These are phyloP conservation scores for Chirona hameri DNA, from an alignment of 2,888 invertebrate species.

Conservation along the genomic window DNA sequence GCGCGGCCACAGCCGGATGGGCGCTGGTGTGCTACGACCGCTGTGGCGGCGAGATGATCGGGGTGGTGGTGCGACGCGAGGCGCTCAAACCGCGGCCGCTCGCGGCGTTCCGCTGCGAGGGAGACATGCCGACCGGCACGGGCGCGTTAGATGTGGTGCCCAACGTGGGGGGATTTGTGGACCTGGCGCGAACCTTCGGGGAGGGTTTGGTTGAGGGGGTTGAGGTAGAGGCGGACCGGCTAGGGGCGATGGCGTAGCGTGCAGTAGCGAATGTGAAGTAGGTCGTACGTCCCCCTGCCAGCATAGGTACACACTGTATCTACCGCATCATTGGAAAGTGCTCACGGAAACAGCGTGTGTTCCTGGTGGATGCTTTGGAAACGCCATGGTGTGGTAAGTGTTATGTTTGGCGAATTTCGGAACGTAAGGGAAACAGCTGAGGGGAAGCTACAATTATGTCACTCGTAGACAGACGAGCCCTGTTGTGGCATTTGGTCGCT, in stretches of 20 bases:
- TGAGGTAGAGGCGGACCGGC: not conserved
- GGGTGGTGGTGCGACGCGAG: constrained; percentile 49
- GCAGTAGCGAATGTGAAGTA: too few species aligned
- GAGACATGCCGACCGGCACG: not conserved
- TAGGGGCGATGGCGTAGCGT: not conserved
- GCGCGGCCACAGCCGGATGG: constrained; percentile 64
- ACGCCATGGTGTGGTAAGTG: too few species aligned
- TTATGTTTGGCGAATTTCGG: too few species aligned
- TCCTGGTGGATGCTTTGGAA: too few species aligned
- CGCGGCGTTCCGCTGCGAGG: not conserved
- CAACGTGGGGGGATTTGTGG: not conserved
- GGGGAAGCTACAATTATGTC: too few species aligned
- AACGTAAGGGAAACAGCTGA: too few species aligned
- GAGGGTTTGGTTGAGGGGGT: not conserved
- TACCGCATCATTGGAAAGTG: too few species aligned
- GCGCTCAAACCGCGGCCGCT: constrained; percentile 35
- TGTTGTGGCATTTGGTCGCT: too few species aligned
- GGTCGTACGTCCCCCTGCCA: too few species aligned
- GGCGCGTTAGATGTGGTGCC: not conserved
- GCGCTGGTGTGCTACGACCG: constrained; percentile 50
- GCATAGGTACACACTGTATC: too few species aligned
- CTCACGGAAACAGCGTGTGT: too few species aligned
- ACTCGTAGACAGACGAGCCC: too few species aligned
- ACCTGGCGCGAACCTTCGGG: not conserved
- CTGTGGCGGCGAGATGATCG: constrained; percentile 48